Base-by-base conservation (phyloP, 53 echinoderm and acorn worm species). In the Henricia sp. region DNA sequence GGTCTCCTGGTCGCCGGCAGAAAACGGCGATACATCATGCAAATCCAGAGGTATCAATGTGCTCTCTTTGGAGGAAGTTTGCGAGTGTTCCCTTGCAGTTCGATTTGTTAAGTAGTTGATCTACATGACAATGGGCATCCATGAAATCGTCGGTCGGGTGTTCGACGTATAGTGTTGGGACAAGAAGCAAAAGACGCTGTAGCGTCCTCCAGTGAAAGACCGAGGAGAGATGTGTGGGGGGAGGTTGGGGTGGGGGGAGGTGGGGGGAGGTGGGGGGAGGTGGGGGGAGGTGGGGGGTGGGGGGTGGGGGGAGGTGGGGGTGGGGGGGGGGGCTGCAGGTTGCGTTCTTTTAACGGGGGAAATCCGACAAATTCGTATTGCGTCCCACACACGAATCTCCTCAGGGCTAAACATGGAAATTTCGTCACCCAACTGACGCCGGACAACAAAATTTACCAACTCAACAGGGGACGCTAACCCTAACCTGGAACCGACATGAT, bases 351-450 rank as follows among this genome's bases (percentile, higher is more conserved):
- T 32, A 29, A 32, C 0, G 52, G 52, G 33, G 71, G 50, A 50
- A 71, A 35, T 51, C 74, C 74, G 54, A 50, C 12, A 50, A 36
- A 74, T 55, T 74, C 21, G 37, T 74, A 54, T 17, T 8, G 74
- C 50, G 50, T 71, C 51, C 71, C 71, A 71, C 51, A 71, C 52
- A 52, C 6, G 17, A 17, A 51, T 71, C 50, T 71, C 71, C 50
- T 71, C 71, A 13, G 52, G 48, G 71, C 71, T 71, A 51, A 71
- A 50, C 17, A 33, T 71, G 1, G 72, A 71, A 71, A 0, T 50
- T 33, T 71, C 50, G 52, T 71, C 72, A 34, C 72, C 72, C 72
- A 52, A 71, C 72, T 71, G 72, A 71, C 50, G 51, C 72, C 52
- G 72, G 72, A 51, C 72, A 66, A 10, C n/a, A n/a, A n/a, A n/a